Percentiles rank a stretch among this genome's conserved stretches.
Evolutionary conservation across 2,888 invertebrate genomes (phyloP).

Genomic region (Alviniconcha strummeri): DNA sequence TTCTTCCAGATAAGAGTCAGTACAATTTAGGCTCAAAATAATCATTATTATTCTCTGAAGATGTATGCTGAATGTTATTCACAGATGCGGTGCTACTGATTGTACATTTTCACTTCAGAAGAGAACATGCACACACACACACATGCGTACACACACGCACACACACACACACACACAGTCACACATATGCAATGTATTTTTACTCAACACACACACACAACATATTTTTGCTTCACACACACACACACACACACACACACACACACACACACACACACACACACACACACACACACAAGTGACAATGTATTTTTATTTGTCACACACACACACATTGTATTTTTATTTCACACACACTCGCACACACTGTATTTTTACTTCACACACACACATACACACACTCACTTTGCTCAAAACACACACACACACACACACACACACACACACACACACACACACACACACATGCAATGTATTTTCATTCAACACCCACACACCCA

Average conservation of each 20-base stretch:
- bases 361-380: not conserved
- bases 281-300: not conserved
- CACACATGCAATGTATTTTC: not conserved
- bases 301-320: not conserved
- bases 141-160: not conserved
- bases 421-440: not conserved
- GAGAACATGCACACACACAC: not conserved
- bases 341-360: not conserved
- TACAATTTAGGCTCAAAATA: too few relatives aligned
- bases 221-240: not conserved
- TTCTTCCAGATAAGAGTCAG: too few relatives aligned
- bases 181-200: not conserved
- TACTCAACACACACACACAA: not conserved
- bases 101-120: too few relatives aligned
- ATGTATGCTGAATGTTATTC: too few relatives aligned
- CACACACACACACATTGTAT: not conserved
- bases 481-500: not conserved
- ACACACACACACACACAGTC: conserved; percentile 18
- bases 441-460: not conserved
- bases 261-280: not conserved
- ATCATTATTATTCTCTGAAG: too few relatives aligned
- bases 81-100: too few relatives aligned
- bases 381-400: not conserved
- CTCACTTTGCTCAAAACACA: not conserved
- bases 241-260: not conserved